phyloP scores from a whole-genome alignment of 2,888 invertebrate species.

The Galerucella calmariensis region DNA sequence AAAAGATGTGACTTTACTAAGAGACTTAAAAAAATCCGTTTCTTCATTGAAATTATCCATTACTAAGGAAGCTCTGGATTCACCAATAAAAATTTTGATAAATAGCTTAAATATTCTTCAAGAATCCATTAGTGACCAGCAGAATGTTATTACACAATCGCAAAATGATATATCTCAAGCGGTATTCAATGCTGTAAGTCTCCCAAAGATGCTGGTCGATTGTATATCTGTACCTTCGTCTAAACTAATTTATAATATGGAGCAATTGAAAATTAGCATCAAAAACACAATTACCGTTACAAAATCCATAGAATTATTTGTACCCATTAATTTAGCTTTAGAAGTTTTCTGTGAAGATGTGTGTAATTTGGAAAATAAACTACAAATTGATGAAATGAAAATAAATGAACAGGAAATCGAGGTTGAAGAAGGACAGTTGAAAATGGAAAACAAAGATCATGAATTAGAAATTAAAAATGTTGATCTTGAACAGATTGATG shows the following conservation, averaged over 20 bases:
- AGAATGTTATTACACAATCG: conserved; percentile 29
- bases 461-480: conserved; percentile 32
- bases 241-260: conserved; percentile 18
- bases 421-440: conserved; percentile 21
- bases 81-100: conserved; percentile 29
- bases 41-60: conserved; percentile 21
- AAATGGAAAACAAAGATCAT: conserved; percentile 29
- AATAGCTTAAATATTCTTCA: conserved; percentile 36
- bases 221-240: neutral
- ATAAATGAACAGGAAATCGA: conserved; percentile 24
- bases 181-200: neutral
- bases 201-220: conserved; percentile 21
- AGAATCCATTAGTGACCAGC: conserved; percentile 36
- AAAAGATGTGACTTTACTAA: conserved; percentile 45
- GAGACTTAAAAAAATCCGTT: conserved; percentile 31
- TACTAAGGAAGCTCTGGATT: neutral
- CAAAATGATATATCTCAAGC: conserved; percentile 22
- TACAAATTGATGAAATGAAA: conserved; percentile 30
- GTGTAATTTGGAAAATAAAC: conserved; percentile 12
- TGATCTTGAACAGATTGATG: conserved; percentile 44
- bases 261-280: conserved; percentile 25
- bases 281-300: conserved; percentile 21
- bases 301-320: conserved; percentile 22
- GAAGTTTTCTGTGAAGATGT: conserved; percentile 27
- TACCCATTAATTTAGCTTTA: conserved; percentile 30